Evolutionary conservation across 2,113 vertebrate genomes (phyloP), one percentile per base, ranked within the genome.

Genomic region (Blennius ocellaris): DNA sequence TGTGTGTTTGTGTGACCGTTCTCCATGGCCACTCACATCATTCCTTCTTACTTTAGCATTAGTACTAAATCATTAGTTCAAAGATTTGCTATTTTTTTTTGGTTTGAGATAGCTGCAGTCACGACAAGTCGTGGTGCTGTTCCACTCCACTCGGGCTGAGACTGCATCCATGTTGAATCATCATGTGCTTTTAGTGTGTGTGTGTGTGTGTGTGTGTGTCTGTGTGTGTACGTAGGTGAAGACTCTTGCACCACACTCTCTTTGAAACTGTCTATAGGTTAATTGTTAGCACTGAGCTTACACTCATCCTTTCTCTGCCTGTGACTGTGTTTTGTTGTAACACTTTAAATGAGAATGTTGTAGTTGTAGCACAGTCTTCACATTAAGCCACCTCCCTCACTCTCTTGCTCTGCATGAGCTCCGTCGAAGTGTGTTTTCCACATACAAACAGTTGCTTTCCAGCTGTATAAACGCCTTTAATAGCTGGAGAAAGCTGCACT

Each of bases 271-370:
- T 69, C 55, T 43, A 83, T 72, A 84, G 76, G 78, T 72, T 41
- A 78, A 84, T n/a, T n/a, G n/a, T n/a, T n/a, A n/a, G n/a, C n/a
- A n/a, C n/a, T n/a, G n/a, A n/a, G n/a, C n/a, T n/a, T n/a, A n/a
- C n/a, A n/a, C n/a, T n/a, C n/a, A n/a, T n/a, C n/a, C n/a, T n/a
- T n/a, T n/a, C n/a, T n/a, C n/a, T n/a, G n/a, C n/a, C n/a, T n/a
- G n/a, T n/a, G n/a, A n/a, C n/a, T n/a, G n/a, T n/a, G n/a, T n/a
- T n/a, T n/a, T n/a, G n/a, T n/a, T n/a, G n/a, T n/a, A n/a, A 81
- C 70, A 65, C 53, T 67, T 78, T 77, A 64, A 85, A 82, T 86
- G 66, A 72, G 53, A 73, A 60, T 80, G 79, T 84, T 58, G 69
- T 68, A 83, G 63, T 86, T 87, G 83, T 54, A 67, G 78, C 61